These are phyloP conservation scores for Emydoidea blandingii DNA, from an alignment of 2,797 vertebrate species.

Conservation along the genomic window DNA sequence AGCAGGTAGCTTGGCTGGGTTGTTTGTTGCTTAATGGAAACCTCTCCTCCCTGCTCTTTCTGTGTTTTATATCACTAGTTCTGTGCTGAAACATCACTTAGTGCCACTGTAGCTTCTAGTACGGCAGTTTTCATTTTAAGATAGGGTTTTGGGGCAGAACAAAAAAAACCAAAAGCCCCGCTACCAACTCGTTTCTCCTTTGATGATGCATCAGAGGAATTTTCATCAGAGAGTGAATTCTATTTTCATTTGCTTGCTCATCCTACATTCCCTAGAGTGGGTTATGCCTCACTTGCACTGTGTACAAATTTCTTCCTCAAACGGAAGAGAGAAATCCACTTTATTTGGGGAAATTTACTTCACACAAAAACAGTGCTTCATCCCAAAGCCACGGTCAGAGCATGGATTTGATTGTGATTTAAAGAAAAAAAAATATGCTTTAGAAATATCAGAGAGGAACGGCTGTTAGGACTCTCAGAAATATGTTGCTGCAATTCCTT, in stretches of 20 bases:
- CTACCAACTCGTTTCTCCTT: not conserved
- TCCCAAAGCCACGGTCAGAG: not conserved
- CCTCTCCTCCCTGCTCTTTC: not conserved
- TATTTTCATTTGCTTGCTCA: not conserved
- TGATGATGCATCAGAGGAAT: not conserved
- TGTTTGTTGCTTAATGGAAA: not conserved
- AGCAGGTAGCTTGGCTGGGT: not conserved
- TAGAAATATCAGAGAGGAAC: not conserved
- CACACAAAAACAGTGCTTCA: fast-evolving
- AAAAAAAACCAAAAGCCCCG: not conserved
- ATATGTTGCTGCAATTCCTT: not conserved
- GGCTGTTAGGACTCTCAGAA: not conserved
- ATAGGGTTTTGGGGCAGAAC: not conserved
- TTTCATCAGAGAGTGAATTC: not conserved
- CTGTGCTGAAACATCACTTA: not conserved
- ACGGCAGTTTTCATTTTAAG: not conserved
- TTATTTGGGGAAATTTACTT: not conserved
- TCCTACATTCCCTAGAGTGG: not conserved
- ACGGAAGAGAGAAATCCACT: not conserved
- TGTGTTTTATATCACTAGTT: not conserved
- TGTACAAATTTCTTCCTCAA: not conserved
- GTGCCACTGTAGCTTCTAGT: not conserved
- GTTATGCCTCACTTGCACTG: not conserved
- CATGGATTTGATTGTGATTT: conserved; percentile 4
- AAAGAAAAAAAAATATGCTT: not conserved